phyloP scores from a whole-genome alignment of 1,140 invertebrate genomes.

The Lordiphosa mommai region DNA sequence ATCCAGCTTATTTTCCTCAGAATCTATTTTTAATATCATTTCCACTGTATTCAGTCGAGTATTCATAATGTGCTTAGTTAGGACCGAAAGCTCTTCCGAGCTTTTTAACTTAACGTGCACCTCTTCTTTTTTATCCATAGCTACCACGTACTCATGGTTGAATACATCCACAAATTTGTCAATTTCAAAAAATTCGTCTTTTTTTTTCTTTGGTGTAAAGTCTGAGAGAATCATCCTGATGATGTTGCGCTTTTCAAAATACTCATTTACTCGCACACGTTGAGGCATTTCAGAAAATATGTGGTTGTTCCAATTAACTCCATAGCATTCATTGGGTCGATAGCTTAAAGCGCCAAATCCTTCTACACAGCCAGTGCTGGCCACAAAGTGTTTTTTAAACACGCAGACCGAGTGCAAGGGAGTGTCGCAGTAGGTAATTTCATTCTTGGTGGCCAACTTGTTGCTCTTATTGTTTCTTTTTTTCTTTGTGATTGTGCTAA shows the following conservation, averaged over 20 bases:
- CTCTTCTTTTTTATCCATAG: conserved; percentile 26
- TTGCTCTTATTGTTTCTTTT: not conserved
- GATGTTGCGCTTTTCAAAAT: conserved; percentile 34
- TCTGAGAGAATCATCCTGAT: conserved; percentile 10
- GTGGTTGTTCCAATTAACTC: conserved; percentile 19
- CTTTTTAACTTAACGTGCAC: conserved; percentile 5
- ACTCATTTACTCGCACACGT: conserved; percentile 17
- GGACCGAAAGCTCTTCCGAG: not conserved
- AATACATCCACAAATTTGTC: conserved; percentile 6
- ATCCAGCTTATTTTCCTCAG: conserved; percentile 25
- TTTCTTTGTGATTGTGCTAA: not conserved
- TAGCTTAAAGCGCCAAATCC: conserved; percentile 46
- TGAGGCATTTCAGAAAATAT: not conserved
- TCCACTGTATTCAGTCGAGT: conserved; percentile 24
- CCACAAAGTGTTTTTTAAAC: conserved; percentile 39
- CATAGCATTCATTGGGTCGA: conserved; percentile 44
- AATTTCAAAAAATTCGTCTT: conserved; percentile 19
- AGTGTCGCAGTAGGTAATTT: conserved; percentile 30
- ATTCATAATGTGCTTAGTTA: conserved; percentile 10
- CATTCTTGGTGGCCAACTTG: not conserved
- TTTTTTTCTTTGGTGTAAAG: not conserved
- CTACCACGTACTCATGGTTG: conserved; percentile 11
- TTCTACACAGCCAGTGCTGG: conserved; percentile 50
- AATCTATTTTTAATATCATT: conserved; percentile 50
- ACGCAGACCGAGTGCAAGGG: conserved; percentile 52